Evolutionary conservation across 2,113 vertebrate species (phyloP), one percentile per base, ranked within the genome.

Genomic region (Prunella fulvescens): DNA sequence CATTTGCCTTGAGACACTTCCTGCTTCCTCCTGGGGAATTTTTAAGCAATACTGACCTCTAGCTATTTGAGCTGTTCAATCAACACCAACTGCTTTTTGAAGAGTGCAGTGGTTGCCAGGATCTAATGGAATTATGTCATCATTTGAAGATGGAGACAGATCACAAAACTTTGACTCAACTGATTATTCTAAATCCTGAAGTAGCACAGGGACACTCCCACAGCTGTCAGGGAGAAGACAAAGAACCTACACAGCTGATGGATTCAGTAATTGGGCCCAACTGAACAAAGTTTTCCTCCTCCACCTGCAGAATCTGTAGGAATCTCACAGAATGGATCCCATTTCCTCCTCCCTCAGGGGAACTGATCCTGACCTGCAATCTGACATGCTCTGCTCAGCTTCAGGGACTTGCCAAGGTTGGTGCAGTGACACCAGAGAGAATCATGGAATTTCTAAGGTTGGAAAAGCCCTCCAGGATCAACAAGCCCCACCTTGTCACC

Each of bases 11-110:
- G 13, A 71, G 50, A 45, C 14, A 28, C 16, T 54, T 86, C 56
- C 83, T 53, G 50, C 91, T 77, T 72, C 76, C 54, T 92, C 62
- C 7, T 4, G 0, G 39, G 18, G 62, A 83, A 82, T 66, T 56
- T 40, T 87, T 76, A 69, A 53, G 76, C 95, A 85, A 92, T 40
- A 73, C 92, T 95, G 93, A 96, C 96, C 95, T 73, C 93, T 93
- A 95, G 96, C 88, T 87, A 50, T 40, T 18, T 25, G 19, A 83
- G 86, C 23, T 66, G 31, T 42, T 79, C 22, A 45, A 47, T 19
- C 56, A 80, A 29, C 37, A 69, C 19, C 1, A 47, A 40, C 1
- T 25, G 42, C 73, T 31, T 64, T 42, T 23, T 14, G 22, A 81
- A 73, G 60, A 65, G 23, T 37, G 23, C 40, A 47, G 39, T 51